Base-by-base conservation (phyloP, 2,888 invertebrate species). In the Nomada goodeniana region DNA sequence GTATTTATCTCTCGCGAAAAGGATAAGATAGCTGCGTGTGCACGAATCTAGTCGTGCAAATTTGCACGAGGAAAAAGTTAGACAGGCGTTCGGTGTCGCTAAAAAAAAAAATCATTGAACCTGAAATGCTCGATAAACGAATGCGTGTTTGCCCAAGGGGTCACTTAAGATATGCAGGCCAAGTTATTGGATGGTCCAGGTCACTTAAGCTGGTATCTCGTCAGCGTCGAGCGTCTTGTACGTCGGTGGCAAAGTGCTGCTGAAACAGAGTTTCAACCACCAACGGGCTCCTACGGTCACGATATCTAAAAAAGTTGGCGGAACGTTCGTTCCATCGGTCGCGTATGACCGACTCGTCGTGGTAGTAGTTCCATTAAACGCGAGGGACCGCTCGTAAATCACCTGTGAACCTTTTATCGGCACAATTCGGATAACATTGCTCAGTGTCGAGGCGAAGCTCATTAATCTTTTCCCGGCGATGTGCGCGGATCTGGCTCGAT, bases 341-440 rank as follows among this genome's bases (percentile, higher is more conserved):
- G 29, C 29, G 60, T 55, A 73, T 63, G 52, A 50, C 61, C 76
- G 63, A 53, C 53, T 76, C 72, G 61, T 70, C 70, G 26, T 71
- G 69, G 70, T 68, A 36, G 71, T 82, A 36, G 71, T 83, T 83
- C 84, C 84, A 85, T 84, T 82, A 84, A 77, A 80, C 52, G 69
- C 15, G 18, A 52, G 23, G 53, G 20, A 18, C 29, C 36, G 47
- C 70, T 75, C 85, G 72, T 85, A 85, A 85, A 85, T 85, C 85
- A 84, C 69, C 47, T 57, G 76, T 50, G 61, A 71, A 85, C 76
- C 84, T 81, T 85, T 85, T 84, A 85, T 84, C 82, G 85, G 64
- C 74, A 82, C 82, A 82, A 84, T 84, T 84, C 82, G 80, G 72
- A 68, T 67, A 82, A 77, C 85, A 80, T 80, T 84, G 84, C 75